Percentiles rank a stretch among this genome's conserved stretches.
phyloP scores from a whole-genome alignment of 2,113 vertebrate genomes.

The Brachyhypopomus gauderio region DNA sequence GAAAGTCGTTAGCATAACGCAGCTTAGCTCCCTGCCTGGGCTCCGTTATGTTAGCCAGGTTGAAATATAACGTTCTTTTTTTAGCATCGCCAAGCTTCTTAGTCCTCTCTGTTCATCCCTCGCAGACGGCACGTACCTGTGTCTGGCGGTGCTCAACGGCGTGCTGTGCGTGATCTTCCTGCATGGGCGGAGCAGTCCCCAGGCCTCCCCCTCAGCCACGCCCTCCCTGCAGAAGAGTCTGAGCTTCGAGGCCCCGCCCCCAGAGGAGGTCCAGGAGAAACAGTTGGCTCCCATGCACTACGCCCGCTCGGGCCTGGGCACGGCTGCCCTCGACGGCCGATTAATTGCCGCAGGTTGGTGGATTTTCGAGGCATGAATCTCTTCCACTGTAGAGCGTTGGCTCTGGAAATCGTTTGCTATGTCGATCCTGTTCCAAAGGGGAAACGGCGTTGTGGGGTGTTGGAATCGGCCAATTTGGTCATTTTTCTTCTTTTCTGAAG shows the following conservation, averaged over 20 bases:
- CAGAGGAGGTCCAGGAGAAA: conserved; percentile 82
- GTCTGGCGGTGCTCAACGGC: conserved; percentile 93
- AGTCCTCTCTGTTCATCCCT: conserved; percentile 6
- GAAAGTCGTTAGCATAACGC: too few species aligned
- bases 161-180: conserved; percentile 94
- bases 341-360: conserved; percentile 90
- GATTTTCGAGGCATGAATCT: too few species aligned
- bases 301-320: conserved; percentile 91
- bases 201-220: conserved; percentile 91
- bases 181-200: conserved; percentile 93
- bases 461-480: too few species aligned
- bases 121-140: conserved; percentile 91
- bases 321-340: conserved; percentile 81
- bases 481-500: too few species aligned
- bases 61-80: background rate
- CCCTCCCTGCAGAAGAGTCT: conserved; percentile 93
- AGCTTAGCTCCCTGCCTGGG: too few species aligned
- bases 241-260: conserved; percentile 89
- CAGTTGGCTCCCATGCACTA: conserved; percentile 95
- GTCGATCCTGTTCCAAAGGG: too few species aligned
- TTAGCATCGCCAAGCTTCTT: background rate
- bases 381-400: background rate
- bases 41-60: too few species aligned
- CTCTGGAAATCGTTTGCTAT: background rate
- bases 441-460: too few species aligned